Evolutionary conservation across 2,797 vertebrate species (phyloP).

Genomic region (Tiaroga cobitis): DNA sequence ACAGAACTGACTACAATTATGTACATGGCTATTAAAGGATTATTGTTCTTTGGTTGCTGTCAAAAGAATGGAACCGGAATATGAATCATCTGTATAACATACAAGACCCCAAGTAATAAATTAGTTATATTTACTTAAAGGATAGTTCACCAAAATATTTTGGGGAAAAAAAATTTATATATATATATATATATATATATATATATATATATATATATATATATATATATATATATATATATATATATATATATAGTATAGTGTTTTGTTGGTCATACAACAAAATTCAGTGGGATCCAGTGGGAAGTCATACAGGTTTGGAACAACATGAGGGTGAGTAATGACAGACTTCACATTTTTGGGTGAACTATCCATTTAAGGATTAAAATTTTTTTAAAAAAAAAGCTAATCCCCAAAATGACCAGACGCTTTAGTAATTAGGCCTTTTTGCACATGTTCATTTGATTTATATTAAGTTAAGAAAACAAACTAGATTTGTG

Average conservation of each 20-base stretch:
- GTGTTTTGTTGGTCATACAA: too few species aligned
- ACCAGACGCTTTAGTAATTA: not conserved
- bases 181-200: too few species aligned
- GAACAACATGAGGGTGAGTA: not conserved
- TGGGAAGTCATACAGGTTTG: not conserved
- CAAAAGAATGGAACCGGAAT: not conserved
- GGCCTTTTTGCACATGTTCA: not conserved
- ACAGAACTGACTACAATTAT: not conserved
- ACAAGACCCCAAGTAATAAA: not conserved
- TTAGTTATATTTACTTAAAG: not conserved
- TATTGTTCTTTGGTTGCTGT: not conserved
- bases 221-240: too few species aligned
- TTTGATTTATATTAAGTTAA: not conserved
- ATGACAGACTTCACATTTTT: too few species aligned
- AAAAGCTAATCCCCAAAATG: not conserved
- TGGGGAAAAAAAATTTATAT: too few species aligned
- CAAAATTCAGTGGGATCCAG: not conserved
- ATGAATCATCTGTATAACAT: not conserved
- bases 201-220: too few species aligned
- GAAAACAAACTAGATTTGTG: not conserved
- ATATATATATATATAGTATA: too few species aligned
- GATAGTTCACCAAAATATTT: too few species aligned
- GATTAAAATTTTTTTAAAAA: not conserved
- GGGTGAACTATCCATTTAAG: not conserved
- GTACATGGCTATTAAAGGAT: not conserved